A percentile compares a stretch with the other conserved stretches of the same genome.
phyloP scores from a whole-genome alignment of 2,797 vertebrate genomes.

The Neostethus bicornis region DNA sequence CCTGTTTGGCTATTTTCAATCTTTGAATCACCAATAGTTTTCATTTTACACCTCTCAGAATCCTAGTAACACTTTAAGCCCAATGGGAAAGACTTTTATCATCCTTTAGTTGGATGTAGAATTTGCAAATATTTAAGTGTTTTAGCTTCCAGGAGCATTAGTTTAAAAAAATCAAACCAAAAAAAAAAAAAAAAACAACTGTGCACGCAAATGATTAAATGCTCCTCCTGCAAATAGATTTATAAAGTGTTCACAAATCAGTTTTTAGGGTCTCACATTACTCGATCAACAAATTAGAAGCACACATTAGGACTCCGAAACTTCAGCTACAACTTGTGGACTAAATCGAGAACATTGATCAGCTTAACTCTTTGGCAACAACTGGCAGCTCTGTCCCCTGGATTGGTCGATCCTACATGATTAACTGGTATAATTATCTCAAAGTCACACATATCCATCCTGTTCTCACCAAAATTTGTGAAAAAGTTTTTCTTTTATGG shows the following conservation, averaged over 20 bases:
- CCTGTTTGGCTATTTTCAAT: not conserved
- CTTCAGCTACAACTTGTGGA: not conserved
- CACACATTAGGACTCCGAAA: not conserved
- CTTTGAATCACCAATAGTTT: slow-evolving; percentile 12
- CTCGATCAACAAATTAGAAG: not conserved
- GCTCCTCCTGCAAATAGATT: not conserved
- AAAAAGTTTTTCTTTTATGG: not conserved
- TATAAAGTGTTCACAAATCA: not conserved
- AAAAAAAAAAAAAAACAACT: not conserved
- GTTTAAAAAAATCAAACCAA: not conserved
- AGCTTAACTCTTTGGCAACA: not conserved
- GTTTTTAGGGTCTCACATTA: not conserved
- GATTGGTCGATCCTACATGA: not conserved
- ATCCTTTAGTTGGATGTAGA: not conserved
- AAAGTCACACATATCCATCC: not conserved
- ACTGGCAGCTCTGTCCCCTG: not conserved
- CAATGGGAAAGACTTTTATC: not conserved
- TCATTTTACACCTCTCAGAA: not conserved
- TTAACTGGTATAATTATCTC: not conserved
- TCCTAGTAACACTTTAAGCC: not conserved
- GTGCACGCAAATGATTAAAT: not conserved
- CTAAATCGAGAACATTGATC: not conserved
- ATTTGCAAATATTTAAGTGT: not conserved
- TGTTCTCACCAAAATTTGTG: not conserved
- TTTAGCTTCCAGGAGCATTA: not conserved